A percentile compares a stretch with the other conserved stretches of the same genome.
Evolutionary conservation across 2,113 vertebrate species (phyloP).

Genomic region (Hippoglossus stenolepis): DNA sequence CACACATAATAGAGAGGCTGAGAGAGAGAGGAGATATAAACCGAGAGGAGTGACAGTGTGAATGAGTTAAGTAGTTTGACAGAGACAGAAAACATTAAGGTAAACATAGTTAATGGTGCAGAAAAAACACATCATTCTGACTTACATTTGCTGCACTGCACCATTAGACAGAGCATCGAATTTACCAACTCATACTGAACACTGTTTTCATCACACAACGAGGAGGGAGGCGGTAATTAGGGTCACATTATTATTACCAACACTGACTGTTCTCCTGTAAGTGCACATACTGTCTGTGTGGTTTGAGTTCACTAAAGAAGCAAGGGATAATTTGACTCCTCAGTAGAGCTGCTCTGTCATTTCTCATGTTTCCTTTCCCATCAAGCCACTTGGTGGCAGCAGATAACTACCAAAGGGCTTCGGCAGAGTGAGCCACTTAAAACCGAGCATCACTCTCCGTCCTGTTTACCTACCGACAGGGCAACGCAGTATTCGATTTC

Average conservation of each 20-base stretch:
- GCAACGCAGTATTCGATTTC: slow-evolving; percentile 46
- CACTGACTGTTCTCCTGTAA: slow-evolving; percentile 10
- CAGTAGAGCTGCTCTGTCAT: background rate
- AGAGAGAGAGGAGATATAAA: slow-evolving; percentile 25
- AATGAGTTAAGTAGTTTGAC: slow-evolving; percentile 46
- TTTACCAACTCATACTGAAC: slow-evolving; percentile 31
- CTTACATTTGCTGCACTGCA: slow-evolving; percentile 60
- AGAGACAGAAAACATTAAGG: slow-evolving; percentile 59
- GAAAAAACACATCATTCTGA: slow-evolving; percentile 62
- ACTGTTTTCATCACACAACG: slow-evolving; percentile 21
- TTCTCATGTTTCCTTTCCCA: background rate
- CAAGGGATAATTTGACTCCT: background rate
- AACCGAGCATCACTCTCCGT: slow-evolving; percentile 56
- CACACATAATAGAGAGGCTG: slow-evolving; percentile 47
- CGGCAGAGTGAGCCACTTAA: background rate
- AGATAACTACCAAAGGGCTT: slow-evolving; percentile 46
- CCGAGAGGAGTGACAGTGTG: slow-evolving; percentile 35
- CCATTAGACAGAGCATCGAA: slow-evolving; percentile 41
- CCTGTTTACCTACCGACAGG: slow-evolving; percentile 61
- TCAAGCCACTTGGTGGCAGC: slow-evolving; percentile 80
- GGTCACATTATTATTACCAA: slow-evolving; percentile 9
- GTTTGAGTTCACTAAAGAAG: slow-evolving; percentile 20
- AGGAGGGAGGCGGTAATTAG: slow-evolving; percentile 52
- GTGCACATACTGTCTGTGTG: slow-evolving; percentile 1
- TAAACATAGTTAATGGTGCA: slow-evolving; percentile 64